Conservation (phyloP, 37 sponge, comb jelly and placozoan species). For the Bolinopsis microptera region DNA sequence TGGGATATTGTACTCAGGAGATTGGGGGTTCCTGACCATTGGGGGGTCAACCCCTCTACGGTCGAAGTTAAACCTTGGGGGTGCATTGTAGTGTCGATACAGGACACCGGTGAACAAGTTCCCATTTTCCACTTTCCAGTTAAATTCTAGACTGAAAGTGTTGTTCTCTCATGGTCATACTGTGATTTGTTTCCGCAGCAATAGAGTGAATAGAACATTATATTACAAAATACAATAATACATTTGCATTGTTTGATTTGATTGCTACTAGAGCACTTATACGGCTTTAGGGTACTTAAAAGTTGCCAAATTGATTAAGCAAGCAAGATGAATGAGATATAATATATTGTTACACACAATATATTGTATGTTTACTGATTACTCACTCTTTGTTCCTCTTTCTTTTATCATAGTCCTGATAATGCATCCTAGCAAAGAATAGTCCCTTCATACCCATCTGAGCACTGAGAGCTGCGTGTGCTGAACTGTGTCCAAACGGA, state of each 20-base stretch:
- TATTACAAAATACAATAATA: too few species aligned
- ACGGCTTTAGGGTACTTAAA: too few species aligned
- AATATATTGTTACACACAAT: too few species aligned
- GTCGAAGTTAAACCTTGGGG: constrained; percentile 50
- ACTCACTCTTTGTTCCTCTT: constrained; percentile 74
- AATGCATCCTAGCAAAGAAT: constrained; percentile 93
- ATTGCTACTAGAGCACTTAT: too few species aligned
- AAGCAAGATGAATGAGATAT: too few species aligned
- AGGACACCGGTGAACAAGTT: constrained; percentile 84
- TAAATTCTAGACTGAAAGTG: constrained; percentile 52
- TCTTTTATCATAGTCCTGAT: constrained; percentile 73
- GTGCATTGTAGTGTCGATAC: constrained; percentile 60
- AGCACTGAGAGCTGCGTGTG: constrained; percentile 73
- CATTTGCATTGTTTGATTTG: too few species aligned
- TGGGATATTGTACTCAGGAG: constrained; percentile 78
- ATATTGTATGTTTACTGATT: not conserved
- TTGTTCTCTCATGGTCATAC: too few species aligned
- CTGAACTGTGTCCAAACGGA: constrained; percentile 83
- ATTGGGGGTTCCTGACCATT: constrained; percentile 12
- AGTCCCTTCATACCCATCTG: constrained; percentile 87
- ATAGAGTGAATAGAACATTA: too few species aligned
- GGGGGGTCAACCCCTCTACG: constrained; percentile 28
- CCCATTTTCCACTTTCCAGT: not conserved
- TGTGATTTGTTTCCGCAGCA: too few species aligned
- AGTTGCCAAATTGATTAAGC: too few species aligned